Evolutionary conservation across 2,888 invertebrate species (phyloP).

Genomic region (Andricus curvator): DNA sequence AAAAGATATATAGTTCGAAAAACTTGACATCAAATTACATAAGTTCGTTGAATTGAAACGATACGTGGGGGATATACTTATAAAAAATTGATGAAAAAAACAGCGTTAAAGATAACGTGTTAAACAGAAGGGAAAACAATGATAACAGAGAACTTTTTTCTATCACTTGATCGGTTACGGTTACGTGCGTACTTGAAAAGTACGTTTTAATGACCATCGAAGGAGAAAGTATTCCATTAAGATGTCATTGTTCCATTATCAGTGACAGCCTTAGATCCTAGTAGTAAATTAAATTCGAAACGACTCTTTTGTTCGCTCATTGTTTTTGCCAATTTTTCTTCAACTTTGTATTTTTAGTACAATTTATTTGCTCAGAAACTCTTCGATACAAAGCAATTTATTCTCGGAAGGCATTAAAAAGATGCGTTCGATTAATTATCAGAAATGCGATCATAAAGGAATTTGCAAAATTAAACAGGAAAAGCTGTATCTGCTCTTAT

Average conservation of each 20-base stretch:
- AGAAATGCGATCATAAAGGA: neutral
- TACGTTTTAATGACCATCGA: neutral
- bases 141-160: conserved; percentile 2
- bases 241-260: neutral
- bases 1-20: neutral
- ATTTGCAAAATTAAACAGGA: conserved; percentile 16
- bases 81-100: neutral
- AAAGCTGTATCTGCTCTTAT: neutral
- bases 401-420: neutral
- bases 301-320: neutral
- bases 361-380: neutral
- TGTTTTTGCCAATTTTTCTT: neutral
- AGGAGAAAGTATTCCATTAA: conserved; percentile 12
- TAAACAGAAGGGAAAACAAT: neutral
- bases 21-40: neutral
- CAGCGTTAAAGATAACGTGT: neutral
- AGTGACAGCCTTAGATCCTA: neutral
- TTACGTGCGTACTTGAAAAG: neutral
- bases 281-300: neutral
- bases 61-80: neutral
- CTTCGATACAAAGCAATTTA: neutral
- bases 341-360: neutral
- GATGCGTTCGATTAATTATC: neutral
- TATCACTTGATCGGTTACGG: neutral
- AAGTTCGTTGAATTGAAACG: conserved; percentile 1